Conservation (phyloP, 2,797 vertebrate species). For the Xiphorhynchus erythropygius region DNA sequence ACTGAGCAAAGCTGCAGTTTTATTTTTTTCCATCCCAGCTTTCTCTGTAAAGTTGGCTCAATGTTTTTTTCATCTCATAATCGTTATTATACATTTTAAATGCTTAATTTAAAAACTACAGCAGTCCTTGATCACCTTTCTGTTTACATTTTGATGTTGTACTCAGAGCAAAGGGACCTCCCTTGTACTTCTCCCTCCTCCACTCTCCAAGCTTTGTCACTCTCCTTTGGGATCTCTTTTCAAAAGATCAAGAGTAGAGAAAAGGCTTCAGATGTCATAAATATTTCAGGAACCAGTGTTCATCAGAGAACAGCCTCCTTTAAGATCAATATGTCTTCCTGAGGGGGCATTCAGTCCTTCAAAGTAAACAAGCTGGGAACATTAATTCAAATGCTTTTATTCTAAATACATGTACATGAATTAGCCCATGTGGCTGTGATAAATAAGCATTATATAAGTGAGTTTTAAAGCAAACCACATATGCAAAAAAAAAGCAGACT, state of each 20-base stretch:
- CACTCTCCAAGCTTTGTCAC: conserved; percentile 43
- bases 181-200: conserved; percentile 43
- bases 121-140: conserved; percentile 65
- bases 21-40: not conserved
- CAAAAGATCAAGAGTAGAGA: conserved; percentile 73
- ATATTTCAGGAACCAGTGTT: conserved; percentile 72
- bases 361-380: conserved; percentile 70
- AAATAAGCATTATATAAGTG: conserved; percentile 45
- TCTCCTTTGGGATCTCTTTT: conserved; percentile 71
- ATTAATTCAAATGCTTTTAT: conserved; percentile 62
- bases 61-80: conserved; percentile 11
- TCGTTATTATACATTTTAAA: conserved; percentile 71
- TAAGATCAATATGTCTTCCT: conserved; percentile 69
- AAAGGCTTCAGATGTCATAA: conserved; percentile 74
- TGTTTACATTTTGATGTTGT: conserved; percentile 65
- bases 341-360: conserved; percentile 56
- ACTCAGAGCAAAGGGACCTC: conserved; percentile 24
- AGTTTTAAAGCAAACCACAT: conserved; percentile 15
- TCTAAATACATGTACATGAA: conserved; percentile 59
- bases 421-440: not conserved
- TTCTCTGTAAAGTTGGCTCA: conserved; percentile 15
- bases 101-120: conserved; percentile 64
- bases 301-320: conserved; percentile 65
- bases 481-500: not conserved
- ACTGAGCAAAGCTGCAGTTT: conserved; percentile 22